Percentiles rank a stretch among this genome's conserved stretches.
Conservation (phyloP, 1,140 invertebrate genomes). For the Neodiprion lecontei region DNA sequence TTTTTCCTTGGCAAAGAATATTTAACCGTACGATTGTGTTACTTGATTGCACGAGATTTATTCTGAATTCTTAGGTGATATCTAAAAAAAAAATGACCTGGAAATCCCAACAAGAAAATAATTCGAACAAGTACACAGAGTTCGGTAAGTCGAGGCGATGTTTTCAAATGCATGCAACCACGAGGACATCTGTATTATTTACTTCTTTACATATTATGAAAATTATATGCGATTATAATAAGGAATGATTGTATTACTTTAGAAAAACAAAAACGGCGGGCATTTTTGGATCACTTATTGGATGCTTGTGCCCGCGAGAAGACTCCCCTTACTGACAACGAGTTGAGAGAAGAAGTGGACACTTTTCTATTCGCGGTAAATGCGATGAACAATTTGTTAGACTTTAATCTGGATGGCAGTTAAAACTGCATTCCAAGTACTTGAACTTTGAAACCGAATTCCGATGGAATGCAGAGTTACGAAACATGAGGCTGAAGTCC, state of each 20-base stretch:
- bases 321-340: constrained; percentile 66
- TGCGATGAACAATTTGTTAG: constrained; percentile 13
- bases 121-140: not conserved
- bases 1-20: not conserved
- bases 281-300: constrained; percentile 77
- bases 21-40: not conserved
- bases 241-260: constrained; percentile 10
- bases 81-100: not conserved
- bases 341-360: constrained; percentile 77
- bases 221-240: not conserved
- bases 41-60: not conserved
- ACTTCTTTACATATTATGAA: not conserved
- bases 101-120: not conserved
- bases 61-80: not conserved
- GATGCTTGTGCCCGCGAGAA: constrained; percentile 62
- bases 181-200: constrained; percentile 1
- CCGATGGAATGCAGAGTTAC: too few relatives aligned
- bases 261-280: constrained; percentile 57
- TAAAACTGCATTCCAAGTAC: too few relatives aligned
- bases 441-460: too few relatives aligned
- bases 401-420: too few relatives aligned
- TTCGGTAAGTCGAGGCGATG: not conserved
- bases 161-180: constrained; percentile 1
- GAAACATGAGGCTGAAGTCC: too few relatives aligned
- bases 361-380: constrained; percentile 81